Percentiles rank a stretch among this genome's conserved stretches.
These are phyloP conservation scores for Helicoverpa assulta DNA, from an alignment of 2,888 invertebrate species.

Conservation along the genomic window DNA sequence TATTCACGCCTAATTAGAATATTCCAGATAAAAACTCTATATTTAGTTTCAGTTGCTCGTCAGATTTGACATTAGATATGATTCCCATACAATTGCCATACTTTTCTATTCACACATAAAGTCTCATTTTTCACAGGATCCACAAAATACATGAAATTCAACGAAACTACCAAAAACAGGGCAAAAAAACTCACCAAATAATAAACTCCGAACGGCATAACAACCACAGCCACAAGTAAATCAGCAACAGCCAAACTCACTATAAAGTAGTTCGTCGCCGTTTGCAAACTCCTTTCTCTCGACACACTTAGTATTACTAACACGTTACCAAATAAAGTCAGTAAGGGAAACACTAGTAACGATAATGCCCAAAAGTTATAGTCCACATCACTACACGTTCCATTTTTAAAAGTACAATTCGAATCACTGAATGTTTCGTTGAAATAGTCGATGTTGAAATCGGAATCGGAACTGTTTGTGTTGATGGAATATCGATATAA, in stretches of 20 bases:
- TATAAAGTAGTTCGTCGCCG: conserved; percentile 99
- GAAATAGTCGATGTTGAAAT: conserved; percentile 72
- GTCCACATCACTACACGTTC: conserved; percentile 83
- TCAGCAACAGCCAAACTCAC: conserved; percentile 99
- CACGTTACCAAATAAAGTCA: conserved; percentile 99
- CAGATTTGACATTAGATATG: too few species aligned
- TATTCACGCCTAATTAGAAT: too few species aligned
- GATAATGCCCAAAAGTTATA: conserved; percentile 97
- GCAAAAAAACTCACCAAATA: conserved; percentile 95
- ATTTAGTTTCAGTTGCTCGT: too few species aligned
- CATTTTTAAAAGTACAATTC: conserved; percentile 79
- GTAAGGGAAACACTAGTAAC: conserved; percentile 96
- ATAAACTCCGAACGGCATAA: conserved; percentile 99
- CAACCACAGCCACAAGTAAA: conserved; percentile 98
- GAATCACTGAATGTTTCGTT: conserved; percentile 76
- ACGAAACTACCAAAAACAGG: too few species aligned
- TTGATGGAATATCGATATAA: conserved; percentile 53
- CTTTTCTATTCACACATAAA: too few species aligned
- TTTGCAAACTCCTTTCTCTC: conserved; percentile 97
- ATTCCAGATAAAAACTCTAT: too few species aligned
- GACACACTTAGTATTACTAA: conserved; percentile 98
- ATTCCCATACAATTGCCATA: too few species aligned
- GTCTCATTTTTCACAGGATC: not conserved
- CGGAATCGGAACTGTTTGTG: conserved; percentile 61
- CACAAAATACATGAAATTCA: not conserved